Evolutionary conservation across 2,113 vertebrate genomes (phyloP).

Genomic region (Monarcha castaneiventris): DNA sequence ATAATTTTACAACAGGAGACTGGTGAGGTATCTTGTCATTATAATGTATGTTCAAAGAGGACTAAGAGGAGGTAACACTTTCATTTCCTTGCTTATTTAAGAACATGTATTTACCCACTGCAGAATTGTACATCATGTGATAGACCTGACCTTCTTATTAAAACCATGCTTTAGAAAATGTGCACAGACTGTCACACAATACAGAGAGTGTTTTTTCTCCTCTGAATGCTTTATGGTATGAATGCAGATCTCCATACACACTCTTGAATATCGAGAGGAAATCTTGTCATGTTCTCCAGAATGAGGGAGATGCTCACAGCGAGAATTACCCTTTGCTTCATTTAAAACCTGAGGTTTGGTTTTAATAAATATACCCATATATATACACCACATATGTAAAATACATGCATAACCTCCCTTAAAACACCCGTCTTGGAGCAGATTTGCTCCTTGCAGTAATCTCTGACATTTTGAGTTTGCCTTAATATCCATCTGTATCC

Average conservation of each 20-base stretch:
- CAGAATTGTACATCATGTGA: neutral
- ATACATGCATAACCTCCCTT: neutral
- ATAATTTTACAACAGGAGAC: neutral
- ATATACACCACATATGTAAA: neutral
- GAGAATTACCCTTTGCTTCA: neutral
- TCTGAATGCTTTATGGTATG: neutral
- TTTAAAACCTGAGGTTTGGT: neutral
- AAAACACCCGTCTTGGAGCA: neutral
- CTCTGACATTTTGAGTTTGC: neutral
- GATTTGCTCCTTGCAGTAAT: neutral
- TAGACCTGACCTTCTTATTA: constrained; percentile 42
- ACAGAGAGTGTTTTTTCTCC: neutral
- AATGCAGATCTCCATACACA: neutral
- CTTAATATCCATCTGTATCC: neutral
- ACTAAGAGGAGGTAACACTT: neutral
- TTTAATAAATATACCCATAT: neutral
- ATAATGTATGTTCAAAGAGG: neutral
- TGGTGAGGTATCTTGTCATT: neutral
- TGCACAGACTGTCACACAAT: neutral
- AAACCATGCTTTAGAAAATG: constrained; percentile 34
- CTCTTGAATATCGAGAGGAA: fast-evolving
- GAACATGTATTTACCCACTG: constrained; percentile 6
- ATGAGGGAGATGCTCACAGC: neutral
- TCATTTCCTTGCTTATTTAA: constrained; percentile 24
- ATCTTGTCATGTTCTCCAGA: neutral